Evolutionary conservation across 2,797 vertebrate species (phyloP), one percentile per base, ranked within the genome.

Genomic region (Sardinella longiceps): DNA sequence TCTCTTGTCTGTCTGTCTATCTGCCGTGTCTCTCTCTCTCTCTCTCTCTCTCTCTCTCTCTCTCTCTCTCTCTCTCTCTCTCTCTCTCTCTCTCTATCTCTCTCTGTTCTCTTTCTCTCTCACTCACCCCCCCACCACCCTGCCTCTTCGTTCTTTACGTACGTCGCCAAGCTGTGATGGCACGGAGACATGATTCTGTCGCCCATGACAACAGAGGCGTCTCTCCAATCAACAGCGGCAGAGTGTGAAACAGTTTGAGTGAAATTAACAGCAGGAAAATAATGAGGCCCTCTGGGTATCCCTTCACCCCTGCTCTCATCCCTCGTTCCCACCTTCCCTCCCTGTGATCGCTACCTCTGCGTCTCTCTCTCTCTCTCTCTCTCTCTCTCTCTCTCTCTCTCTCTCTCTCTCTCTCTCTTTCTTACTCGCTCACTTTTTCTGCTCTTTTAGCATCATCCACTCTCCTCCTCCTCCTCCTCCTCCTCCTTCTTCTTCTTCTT

Each of bases 191-290:
- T 92, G 93, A 93, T 93, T 91, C 89, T 93, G 90, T 92, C 87
- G 88, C 85, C 88, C 85, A 90, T 91, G 92, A 93, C 89, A 89
- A 92, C 91, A 93, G 87, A 92, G 93, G 82, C 87, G 88, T 93
- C 89, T 92, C 92, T 94, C 94, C 92, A 92, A 95, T 96, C 95
- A 95, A 95, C 93, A 92, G 92, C 92, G 94, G 93, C 87, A 91
- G 94, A 92, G 94, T 95, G 93, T 94, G 93, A 96, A 96, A 94
- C 95, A 93, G 93, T 94, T 92, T 90, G 89, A 94, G 91, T 92
- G 89, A 95, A 95, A 95, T 95, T 96, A 96, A 94, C 95, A 95
- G 94, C 93, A 94, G 93, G 95, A 94, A 94, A 96, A 95, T 96
- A 96, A 96, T 96, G 95, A 96, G 95, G 92, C 95, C 95, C 94